Percentiles rank a stretch among this genome's conserved stretches.
Conservation (phyloP, 1,140 invertebrate genomes). For the Megathymus violae region DNA sequence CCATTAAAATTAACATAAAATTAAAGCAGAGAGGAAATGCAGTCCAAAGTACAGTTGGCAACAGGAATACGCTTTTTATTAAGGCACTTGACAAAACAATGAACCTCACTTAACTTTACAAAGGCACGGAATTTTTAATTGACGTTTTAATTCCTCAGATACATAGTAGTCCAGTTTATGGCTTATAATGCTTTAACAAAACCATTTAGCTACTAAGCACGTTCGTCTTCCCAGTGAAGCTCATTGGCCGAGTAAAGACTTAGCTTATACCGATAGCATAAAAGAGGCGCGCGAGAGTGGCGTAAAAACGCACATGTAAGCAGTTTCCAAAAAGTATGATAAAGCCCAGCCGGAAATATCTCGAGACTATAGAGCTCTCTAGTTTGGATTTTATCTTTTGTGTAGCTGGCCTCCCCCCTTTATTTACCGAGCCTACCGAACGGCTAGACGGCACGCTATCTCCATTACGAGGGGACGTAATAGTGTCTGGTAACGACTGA, state of each 20-base stretch:
- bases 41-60: slow-evolving; percentile 13
- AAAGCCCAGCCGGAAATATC: slow-evolving; percentile 27
- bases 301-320: slow-evolving; percentile 3
- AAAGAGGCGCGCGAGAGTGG: slow-evolving; percentile 25
- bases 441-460: slow-evolving; percentile 61
- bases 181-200: background rate
- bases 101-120: slow-evolving; percentile 24
- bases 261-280: slow-evolving; percentile 5
- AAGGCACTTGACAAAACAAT: slow-evolving; percentile 19
- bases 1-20: background rate
- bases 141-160: background rate
- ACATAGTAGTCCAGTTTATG: background rate
- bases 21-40: slow-evolving; percentile 6
- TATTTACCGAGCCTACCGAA: slow-evolving; percentile 47
- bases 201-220: slow-evolving; percentile 4
- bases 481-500: slow-evolving; percentile 37
- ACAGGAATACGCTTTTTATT: slow-evolving; percentile 20
- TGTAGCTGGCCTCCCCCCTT: slow-evolving; percentile 36
- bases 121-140: slow-evolving; percentile 11
- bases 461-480: slow-evolving; percentile 55
- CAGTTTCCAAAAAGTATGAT: slow-evolving; percentile 25
- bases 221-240: background rate
- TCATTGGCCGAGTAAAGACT: slow-evolving; percentile 8
- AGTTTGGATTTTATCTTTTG: slow-evolving; percentile 31
- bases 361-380: slow-evolving; percentile 27